Evolutionary conservation across 64 coral and sea anemone genomes (phyloP).

Genomic region (Acropora tenuis): DNA sequence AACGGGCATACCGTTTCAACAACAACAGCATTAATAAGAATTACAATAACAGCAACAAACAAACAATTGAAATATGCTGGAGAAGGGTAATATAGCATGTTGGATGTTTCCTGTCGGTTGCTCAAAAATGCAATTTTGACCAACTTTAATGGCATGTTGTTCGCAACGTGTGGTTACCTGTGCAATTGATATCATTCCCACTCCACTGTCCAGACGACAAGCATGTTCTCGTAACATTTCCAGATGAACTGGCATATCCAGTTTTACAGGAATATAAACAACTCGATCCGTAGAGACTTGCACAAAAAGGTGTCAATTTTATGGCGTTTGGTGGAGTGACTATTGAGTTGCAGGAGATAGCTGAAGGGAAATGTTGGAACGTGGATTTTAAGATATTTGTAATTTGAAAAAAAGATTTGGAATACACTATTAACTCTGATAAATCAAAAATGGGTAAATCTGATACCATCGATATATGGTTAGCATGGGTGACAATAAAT

Average conservation of each 20-base stretch:
- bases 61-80: background rate
- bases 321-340: background rate
- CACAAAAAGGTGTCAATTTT: background rate
- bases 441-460: background rate
- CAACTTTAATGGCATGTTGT: background rate
- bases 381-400: background rate
- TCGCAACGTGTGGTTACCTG: conserved; percentile 13
- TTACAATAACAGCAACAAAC: background rate
- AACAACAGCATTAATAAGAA: conserved; percentile 9
- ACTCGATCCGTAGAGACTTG: background rate
- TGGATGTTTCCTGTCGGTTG: background rate
- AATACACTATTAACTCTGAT: background rate
- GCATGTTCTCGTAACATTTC: conserved; percentile 29
- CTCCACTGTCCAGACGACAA: no score
- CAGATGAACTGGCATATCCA: conserved; percentile 28
- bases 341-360: conserved; percentile 24
- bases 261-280: conserved; percentile 38
- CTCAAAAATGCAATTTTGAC: conserved; percentile 3
- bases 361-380: background rate
- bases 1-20: background rate
- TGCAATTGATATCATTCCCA: conserved; percentile 17
- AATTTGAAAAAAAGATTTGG: background rate
- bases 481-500: background rate
- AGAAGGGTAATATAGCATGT: background rate
- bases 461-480: background rate